Percentiles rank a stretch among this genome's conserved stretches.
phyloP scores from a whole-genome alignment of 2,113 vertebrate species.

The Triplophysa dalaica region DNA sequence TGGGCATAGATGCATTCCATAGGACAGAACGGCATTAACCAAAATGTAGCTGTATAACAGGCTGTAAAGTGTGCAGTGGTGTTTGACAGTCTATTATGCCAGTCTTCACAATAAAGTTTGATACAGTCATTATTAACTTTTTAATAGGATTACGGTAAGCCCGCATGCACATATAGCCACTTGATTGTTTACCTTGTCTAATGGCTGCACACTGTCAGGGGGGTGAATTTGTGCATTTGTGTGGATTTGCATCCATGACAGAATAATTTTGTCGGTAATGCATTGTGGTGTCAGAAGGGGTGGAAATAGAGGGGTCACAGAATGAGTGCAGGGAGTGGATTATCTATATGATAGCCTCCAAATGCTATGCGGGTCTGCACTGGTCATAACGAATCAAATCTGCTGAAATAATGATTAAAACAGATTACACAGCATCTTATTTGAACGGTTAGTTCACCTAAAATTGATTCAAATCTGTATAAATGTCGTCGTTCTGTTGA shows the following conservation, averaged over 20 bases:
- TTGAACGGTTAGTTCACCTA: no score
- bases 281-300: background rate
- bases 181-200: background rate
- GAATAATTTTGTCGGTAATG: background rate
- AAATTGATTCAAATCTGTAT: no score
- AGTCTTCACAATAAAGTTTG: background rate
- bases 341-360: no score
- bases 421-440: background rate
- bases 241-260: background rate
- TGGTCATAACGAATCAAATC: no score
- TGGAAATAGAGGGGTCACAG: no score
- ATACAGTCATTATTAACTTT: background rate
- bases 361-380: no score
- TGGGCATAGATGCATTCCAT: slow-evolving; percentile 20
- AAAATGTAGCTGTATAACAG: slow-evolving; percentile 10
- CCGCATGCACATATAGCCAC: background rate
- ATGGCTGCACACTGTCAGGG: background rate
- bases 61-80: background rate
- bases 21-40: slow-evolving; percentile 2
- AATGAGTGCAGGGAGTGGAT: no score
- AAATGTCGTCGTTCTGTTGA: no score
- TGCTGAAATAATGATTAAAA: background rate
- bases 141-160: background rate
- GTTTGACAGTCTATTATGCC: background rate
- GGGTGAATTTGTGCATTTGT: background rate